phyloP scores from a whole-genome alignment of 1,140 invertebrate genomes.

The Planococcus citri region DNA sequence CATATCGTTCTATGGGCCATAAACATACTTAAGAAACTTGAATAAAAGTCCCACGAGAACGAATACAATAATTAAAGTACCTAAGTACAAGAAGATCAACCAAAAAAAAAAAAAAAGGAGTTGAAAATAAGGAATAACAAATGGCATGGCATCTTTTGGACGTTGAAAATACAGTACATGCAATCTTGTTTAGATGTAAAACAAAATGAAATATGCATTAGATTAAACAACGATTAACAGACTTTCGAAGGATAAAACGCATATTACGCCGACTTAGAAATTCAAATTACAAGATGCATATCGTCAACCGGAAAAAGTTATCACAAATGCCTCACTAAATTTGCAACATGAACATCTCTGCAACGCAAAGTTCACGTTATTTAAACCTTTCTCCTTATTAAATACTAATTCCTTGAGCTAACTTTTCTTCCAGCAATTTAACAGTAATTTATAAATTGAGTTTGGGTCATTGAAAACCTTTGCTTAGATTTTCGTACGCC shows the following conservation, averaged over 20 bases:
- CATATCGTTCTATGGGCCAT: no score
- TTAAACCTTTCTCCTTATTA: not conserved
- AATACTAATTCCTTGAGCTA: not conserved
- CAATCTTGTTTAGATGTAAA: no score
- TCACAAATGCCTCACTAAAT: not conserved
- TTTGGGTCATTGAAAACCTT: not conserved
- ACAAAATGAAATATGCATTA: not conserved
- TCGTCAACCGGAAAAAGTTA: not conserved
- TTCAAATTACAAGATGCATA: not conserved
- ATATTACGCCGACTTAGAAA: not conserved
- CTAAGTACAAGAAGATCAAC: no score
- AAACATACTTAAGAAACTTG: no score
- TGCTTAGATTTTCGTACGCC: not conserved
- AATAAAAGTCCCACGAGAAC: no score
- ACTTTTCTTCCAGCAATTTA: conserved; percentile 7
- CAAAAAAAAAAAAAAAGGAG: no score
- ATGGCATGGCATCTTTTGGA: no score
- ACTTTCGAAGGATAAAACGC: not conserved
- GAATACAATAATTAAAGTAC: no score
- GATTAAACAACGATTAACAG: not conserved
- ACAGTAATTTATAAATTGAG: conserved; percentile 8
- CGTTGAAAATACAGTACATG: no score
- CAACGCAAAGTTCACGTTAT: not conserved
- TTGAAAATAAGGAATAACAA: no score
- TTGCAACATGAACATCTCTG: not conserved